Conservation (phyloP, 2,888 invertebrate genomes). For the Thysanoteuthis rhombus region DNA sequence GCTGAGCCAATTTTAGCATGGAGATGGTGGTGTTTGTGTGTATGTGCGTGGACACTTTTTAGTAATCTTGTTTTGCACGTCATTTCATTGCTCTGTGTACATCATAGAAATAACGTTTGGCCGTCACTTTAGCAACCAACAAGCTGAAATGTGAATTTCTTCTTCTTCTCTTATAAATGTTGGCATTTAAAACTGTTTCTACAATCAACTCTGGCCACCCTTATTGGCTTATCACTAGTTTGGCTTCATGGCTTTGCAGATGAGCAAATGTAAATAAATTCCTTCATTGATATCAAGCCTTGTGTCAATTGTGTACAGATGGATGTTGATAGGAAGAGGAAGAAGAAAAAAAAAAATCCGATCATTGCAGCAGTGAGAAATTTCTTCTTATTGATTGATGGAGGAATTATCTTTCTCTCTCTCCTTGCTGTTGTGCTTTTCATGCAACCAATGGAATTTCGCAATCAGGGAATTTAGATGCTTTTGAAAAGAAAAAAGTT, state of each 20-base stretch:
- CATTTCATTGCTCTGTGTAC: background rate
- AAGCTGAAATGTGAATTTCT: background rate
- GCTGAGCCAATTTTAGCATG: background rate
- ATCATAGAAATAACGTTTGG: background rate
- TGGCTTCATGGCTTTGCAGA: background rate
- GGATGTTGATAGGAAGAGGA: background rate
- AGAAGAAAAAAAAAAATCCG: background rate
- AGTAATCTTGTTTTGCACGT: background rate
- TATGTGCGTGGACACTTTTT: background rate
- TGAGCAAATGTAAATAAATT: background rate
- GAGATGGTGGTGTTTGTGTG: background rate
- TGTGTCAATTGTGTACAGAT: background rate
- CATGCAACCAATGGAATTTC: background rate
- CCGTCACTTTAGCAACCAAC: conserved; percentile 12
- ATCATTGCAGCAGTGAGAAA: background rate
- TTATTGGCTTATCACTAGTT: background rate
- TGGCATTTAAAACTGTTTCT: background rate
- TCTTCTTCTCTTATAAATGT: background rate
- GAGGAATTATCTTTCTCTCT: background rate
- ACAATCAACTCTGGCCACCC: background rate
- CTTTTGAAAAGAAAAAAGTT: fast-evolving
- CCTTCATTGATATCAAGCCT: background rate
- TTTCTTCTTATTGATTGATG: background rate
- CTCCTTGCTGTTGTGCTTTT: background rate
- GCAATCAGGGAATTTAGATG: background rate